phyloP scores from a whole-genome alignment of 2,888 invertebrate genomes.

The Bimastos eiseni region DNA sequence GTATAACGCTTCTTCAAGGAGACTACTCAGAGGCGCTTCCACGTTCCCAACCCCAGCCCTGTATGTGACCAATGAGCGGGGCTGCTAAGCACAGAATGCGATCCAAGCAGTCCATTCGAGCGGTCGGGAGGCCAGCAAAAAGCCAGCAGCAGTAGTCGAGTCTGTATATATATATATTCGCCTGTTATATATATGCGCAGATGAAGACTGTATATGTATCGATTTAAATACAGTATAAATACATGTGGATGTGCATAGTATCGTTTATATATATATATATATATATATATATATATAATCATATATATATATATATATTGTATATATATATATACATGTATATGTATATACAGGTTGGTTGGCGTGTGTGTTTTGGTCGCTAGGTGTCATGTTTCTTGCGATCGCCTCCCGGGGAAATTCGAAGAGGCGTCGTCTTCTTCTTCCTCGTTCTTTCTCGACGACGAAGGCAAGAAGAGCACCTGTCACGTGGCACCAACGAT shows the following conservation, averaged over 20 bases:
- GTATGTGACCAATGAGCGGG: too few species aligned
- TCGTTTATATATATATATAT: constrained; percentile 24
- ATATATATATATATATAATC: not conserved
- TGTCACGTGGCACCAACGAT: not conserved
- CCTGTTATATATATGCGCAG: not conserved
- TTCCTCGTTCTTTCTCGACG: not conserved
- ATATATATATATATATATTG: constrained; percentile 10
- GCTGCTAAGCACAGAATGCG: too few species aligned
- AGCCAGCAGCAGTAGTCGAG: too few species aligned
- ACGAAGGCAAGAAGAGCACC: not conserved
- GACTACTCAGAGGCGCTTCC: too few species aligned
- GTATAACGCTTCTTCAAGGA: too few species aligned
- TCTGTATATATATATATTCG: constrained; percentile 19
- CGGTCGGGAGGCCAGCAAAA: too few species aligned
- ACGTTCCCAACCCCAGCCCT: too few species aligned
- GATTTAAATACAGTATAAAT: too few species aligned
- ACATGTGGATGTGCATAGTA: too few species aligned
- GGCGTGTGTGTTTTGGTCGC: constrained; percentile 18
- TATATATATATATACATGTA: constrained; percentile 7
- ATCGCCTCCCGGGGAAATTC: not conserved
- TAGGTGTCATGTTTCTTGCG: not conserved
- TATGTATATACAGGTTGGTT: constrained; percentile 9
- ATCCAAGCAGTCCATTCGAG: too few species aligned
- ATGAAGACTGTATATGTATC: too few species aligned
- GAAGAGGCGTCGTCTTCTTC: not conserved